Evolutionary conservation across 2,888 invertebrate species (phyloP).

Genomic region (Tetragonula carbonaria): DNA sequence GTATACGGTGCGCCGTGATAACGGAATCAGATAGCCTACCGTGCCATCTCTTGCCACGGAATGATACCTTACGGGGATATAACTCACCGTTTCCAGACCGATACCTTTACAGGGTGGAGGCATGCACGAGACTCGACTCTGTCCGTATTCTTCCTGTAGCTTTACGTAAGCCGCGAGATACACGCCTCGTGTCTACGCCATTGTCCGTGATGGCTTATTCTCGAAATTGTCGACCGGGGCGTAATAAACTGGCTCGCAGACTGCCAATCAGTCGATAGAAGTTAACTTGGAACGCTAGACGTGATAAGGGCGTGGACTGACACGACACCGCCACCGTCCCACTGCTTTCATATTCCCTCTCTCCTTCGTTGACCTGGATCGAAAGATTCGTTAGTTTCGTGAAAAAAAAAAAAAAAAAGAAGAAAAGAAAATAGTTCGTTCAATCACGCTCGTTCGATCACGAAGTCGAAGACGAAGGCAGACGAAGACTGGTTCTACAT

Average conservation of each 20-base stretch:
- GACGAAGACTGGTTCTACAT: constrained; percentile 8
- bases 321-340: constrained; percentile 3
- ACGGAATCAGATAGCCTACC: constrained; percentile 74
- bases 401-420: not conserved
- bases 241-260: constrained; percentile 35
- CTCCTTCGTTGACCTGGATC: not conserved
- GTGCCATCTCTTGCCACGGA: constrained; percentile 72
- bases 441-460: not conserved
- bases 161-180: constrained; percentile 4
- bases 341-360: constrained; percentile 2
- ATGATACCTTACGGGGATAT: constrained; percentile 75
- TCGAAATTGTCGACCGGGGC: constrained; percentile 31
- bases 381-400: constrained; percentile 8
- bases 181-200: constrained; percentile 7
- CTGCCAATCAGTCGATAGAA: constrained; percentile 35
- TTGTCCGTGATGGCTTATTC: constrained; percentile 42
- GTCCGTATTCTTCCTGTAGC: not conserved
- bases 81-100: constrained; percentile 73
- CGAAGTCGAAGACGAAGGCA: not conserved
- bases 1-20: constrained; percentile 66
- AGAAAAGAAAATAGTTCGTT: not conserved
- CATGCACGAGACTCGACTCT: constrained; percentile 36
- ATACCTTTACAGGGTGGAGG: constrained; percentile 68
- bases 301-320: constrained; percentile 6
- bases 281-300: not conserved